Conservation (phyloP, 2,797 vertebrate genomes). For the Natrix natrix region DNA sequence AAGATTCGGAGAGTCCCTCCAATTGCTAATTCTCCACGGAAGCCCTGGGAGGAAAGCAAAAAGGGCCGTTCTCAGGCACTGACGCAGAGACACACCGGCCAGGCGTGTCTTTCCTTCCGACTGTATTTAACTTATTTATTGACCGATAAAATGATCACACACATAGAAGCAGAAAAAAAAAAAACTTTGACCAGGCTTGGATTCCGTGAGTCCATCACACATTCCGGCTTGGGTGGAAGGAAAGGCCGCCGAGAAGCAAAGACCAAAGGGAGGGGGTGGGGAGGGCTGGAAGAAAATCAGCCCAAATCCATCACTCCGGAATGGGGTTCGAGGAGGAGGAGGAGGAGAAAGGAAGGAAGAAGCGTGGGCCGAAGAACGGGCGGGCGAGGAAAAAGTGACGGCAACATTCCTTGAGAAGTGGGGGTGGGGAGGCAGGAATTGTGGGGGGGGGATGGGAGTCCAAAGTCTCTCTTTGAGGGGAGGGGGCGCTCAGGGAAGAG, state of each 20-base stretch:
- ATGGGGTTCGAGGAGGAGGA: constrained; percentile 40
- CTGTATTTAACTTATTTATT: constrained; percentile 67
- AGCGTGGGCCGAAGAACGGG: not conserved
- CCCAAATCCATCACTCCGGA: constrained; percentile 67
- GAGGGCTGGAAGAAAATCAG: constrained; percentile 57
- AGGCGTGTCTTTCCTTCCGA: constrained; percentile 45
- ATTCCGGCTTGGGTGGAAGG: constrained; percentile 49
- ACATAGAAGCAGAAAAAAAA: constrained; percentile 66
- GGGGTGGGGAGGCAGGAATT: constrained; percentile 41
- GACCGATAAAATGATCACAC: constrained; percentile 69
- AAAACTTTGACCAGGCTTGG: constrained; percentile 58
- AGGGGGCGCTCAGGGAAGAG: constrained; percentile 82
- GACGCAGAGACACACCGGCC: constrained; percentile 43
- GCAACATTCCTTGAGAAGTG: constrained; percentile 49
- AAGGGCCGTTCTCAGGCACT: not conserved
- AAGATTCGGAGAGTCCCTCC: not conserved
- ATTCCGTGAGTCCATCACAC: constrained; percentile 58
- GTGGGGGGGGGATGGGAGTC: constrained; percentile 53
- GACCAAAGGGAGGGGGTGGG: not conserved
- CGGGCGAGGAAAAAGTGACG: not conserved
- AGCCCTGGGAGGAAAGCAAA: not conserved
- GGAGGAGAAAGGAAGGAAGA: not conserved
- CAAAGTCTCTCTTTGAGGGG: constrained; percentile 44
- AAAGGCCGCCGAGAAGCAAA: constrained; percentile 57
- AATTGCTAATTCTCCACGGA: constrained; percentile 1